These are phyloP conservation scores for Eristalis pertinax DNA, from an alignment of 2,888 invertebrate genomes.

Conservation along the genomic window DNA sequence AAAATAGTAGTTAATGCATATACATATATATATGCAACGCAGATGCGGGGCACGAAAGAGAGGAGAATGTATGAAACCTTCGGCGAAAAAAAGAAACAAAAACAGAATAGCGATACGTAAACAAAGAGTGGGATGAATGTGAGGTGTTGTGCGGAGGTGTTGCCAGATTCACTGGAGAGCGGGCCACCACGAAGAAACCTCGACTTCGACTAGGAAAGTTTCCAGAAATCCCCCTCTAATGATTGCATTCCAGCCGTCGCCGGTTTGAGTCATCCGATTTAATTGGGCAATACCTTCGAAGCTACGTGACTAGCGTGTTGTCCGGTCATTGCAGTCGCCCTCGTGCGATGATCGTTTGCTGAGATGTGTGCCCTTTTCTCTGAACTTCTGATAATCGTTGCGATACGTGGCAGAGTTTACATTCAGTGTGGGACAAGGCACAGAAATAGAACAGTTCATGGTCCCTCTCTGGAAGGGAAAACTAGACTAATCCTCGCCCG, in stretches of 20 bases:
- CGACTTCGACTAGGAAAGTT: not conserved
- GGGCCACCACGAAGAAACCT: too few species aligned
- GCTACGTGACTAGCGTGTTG: not conserved
- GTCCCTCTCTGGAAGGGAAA: too few species aligned
- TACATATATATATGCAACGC: not conserved
- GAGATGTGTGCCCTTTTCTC: not conserved
- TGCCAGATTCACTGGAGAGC: not conserved
- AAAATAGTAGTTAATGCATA: not conserved
- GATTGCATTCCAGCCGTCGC: not conserved
- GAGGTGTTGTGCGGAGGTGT: constrained; percentile 1
- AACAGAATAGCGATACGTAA: constrained; percentile 13
- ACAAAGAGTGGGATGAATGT: constrained; percentile 20
- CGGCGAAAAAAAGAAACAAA: not conserved
- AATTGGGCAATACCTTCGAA: not conserved
- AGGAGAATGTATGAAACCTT: not conserved
- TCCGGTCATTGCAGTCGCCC: not conserved
- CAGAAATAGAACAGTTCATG: too few species aligned
- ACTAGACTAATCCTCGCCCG: too few species aligned
- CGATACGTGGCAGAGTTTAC: not conserved
- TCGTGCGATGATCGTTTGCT: not conserved
- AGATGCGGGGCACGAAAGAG: not conserved
- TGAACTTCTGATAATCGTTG: not conserved
- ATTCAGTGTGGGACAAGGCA: too few species aligned
- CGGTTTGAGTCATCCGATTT: not conserved
- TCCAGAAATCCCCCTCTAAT: not conserved